Evolutionary conservation across 2,113 vertebrate species (phyloP), one percentile per base, ranked within the genome.

Genomic region (Columbina picui): DNA sequence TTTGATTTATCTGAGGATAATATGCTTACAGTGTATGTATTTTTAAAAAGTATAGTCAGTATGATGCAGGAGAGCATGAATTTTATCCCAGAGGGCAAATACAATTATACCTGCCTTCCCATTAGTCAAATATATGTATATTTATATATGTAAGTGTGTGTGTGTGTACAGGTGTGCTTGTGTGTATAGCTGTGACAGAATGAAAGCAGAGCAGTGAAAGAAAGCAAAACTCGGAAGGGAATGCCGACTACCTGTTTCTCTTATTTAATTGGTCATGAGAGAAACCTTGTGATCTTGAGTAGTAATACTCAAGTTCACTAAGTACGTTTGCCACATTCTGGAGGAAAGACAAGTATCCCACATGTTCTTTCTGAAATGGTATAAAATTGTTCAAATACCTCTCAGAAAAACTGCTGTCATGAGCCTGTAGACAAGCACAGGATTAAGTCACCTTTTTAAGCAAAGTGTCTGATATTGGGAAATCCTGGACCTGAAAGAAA

Each of bases 311-410:
- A 25, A 4, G 22, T 65, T 74, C 41, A 7, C 12, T 61, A 4
- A 0, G 0, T 26, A 26, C 4, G 16, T 77, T 79, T 69, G n/a
- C 8, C 8, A 7, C 10, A 1, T 60, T 32, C 16, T 60, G 21
- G 21, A 57, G n/a, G 3, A 14, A 30, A 85, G 10, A 6, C 25
- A 41, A n/a, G 23, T 18, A 9, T 60, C 27, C 34, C 29, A 3
- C 6, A 4, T 0, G 0, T 32, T 43, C 20, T 16, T 52, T 57
- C 36, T 92, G 29, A 38, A 49, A 41, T 26, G 6, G 9, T 27
- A 30, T 41, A 16, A 49, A 50, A 34, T 55, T 67, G 10, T 34
- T 78, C n/a, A 27, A 14, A 2, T 41, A 12, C 2, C 4, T 13
- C n/a, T 78, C n/a, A 43, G 36, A 32, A 57, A 70, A 75, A 21